These are phyloP conservation scores for Idris sp. DNA, from an alignment of 1,140 invertebrate genomes.

Conservation along the genomic window DNA sequence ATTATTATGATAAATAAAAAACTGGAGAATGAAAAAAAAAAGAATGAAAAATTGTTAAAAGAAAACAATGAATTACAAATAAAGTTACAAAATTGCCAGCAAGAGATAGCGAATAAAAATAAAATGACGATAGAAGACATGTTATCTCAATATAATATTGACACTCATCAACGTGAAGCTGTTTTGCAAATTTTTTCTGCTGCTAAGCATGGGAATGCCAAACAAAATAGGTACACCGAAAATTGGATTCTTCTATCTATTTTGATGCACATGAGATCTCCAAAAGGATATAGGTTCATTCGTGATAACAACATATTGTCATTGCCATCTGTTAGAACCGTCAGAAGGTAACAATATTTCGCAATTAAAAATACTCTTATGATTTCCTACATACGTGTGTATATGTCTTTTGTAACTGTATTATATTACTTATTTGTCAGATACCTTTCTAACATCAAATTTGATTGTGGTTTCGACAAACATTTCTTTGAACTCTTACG, in stretches of 20 bases:
- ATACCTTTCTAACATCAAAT: constrained; percentile 31
- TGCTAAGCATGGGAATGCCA: background rate
- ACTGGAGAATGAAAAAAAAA: background rate
- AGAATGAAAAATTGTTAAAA: background rate
- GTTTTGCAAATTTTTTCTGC: background rate
- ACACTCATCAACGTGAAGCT: constrained; percentile 2
- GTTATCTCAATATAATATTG: background rate
- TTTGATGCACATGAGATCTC: constrained; percentile 25
- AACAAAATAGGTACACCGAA: constrained; percentile 7
- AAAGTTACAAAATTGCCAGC: background rate
- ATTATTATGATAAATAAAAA: background rate
- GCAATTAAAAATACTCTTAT: no score
- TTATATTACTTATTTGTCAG: constrained; percentile 16
- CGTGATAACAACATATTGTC: constrained; percentile 20
- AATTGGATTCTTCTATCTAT: constrained; percentile 21
- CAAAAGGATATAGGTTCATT: constrained; percentile 10
- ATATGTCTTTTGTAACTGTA: no score
- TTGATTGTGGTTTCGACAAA: constrained; percentile 40
- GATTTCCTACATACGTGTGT: no score
- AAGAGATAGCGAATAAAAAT: background rate
- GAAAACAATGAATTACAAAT: background rate
- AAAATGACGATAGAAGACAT: background rate
- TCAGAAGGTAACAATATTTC: constrained; percentile 18
- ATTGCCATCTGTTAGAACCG: constrained; percentile 17
- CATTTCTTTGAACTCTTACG: constrained; percentile 41